These are phyloP conservation scores for Phrynocephalus vlangalii DNA, from an alignment of 2,797 vertebrate genomes.

Conservation along the genomic window DNA sequence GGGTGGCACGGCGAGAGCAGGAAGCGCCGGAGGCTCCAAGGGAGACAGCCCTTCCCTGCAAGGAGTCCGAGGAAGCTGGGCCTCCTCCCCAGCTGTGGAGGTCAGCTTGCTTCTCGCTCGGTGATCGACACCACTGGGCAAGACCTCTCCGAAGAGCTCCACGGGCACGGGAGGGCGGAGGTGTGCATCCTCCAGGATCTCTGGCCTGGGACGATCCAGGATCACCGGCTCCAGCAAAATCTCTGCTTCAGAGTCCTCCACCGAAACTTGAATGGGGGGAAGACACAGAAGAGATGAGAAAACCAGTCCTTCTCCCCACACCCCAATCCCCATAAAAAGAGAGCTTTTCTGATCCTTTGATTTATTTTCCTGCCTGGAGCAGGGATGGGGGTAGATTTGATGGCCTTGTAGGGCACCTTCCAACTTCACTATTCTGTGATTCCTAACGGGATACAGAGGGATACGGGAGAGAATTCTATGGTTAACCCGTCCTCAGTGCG, in stretches of 20 bases:
- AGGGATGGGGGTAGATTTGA: too few relatives aligned
- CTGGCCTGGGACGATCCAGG: conserved; percentile 73
- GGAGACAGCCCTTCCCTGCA: conserved; percentile 72
- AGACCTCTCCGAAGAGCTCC: conserved; percentile 72
- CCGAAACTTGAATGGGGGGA: conserved; percentile 45
- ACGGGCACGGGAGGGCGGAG: conserved; percentile 80
- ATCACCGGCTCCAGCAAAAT: conserved; percentile 71
- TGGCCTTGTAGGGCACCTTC: too few relatives aligned
- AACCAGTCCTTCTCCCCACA: not conserved
- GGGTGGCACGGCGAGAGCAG: conserved; percentile 73
- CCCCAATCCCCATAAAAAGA: not conserved
- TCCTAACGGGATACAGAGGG: not conserved
- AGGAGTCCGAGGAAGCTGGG: conserved; percentile 79
- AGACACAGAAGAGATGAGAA: conserved; percentile 32
- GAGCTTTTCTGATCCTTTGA: not conserved
- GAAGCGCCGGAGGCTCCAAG: conserved; percentile 71
- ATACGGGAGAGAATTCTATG: not conserved
- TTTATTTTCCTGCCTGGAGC: too few relatives aligned
- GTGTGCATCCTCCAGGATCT: conserved; percentile 70
- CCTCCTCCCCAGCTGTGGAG: conserved; percentile 74
- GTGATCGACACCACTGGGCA: conserved; percentile 71
- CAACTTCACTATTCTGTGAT: too few relatives aligned
- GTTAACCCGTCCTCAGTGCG: not conserved
- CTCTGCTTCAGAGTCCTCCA: conserved; percentile 68
- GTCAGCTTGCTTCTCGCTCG: conserved; percentile 68